Base-by-base conservation (phyloP, 2,113 vertebrate species). In the Mustela nigripes region DNA sequence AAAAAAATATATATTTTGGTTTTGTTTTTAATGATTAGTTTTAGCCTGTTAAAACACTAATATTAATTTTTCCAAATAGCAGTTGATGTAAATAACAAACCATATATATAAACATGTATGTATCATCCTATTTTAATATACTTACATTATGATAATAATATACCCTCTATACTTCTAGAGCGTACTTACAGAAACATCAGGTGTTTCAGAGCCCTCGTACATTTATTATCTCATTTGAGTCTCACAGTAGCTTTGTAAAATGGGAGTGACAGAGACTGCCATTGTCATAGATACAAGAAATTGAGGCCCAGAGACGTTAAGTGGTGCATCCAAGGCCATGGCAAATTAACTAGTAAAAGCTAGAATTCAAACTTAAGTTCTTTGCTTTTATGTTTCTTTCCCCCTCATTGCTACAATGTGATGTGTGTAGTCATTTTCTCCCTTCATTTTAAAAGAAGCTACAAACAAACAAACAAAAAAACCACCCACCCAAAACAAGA, bases 1-100 rank as follows among this genome's bases (percentile, higher is more conserved):
- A 98, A 98, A 89, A 50, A 98, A 86, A 53, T 98, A 98, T 98
- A 89, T 22, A 1, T n/a, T 91, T 81, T 78, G 86, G 67, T 58
- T 58, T 58, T 58, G 31, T 97, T 97, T 95, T 88, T 81, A 93
- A 78, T 94, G 28, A 91, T 95, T 97, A 90, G 10, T 96, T 22
- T 65, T 95, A 90, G 21, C 48, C 5, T 39, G 0, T 76, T 96
- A 95, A 76, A 89, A 83, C 50, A 5, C 63, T 65, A 91, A 56
- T 1, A 19, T 15, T 56, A 63, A 63, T 42, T 85, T 92, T 98
- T 94, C 63, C 60, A 69, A 92, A 36, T 65, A 76, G 36, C 53
- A 65, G 81, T 96, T 95, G 28, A 83, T 76, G 4, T 80, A 58
- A 95, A 95, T 80, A 95, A 45, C 33, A 95, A 89, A 81, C 19